Evolutionary conservation across 2,888 invertebrate genomes (phyloP), one percentile per base, ranked within the genome.

Genomic region (Priocnemis perturbator): DNA sequence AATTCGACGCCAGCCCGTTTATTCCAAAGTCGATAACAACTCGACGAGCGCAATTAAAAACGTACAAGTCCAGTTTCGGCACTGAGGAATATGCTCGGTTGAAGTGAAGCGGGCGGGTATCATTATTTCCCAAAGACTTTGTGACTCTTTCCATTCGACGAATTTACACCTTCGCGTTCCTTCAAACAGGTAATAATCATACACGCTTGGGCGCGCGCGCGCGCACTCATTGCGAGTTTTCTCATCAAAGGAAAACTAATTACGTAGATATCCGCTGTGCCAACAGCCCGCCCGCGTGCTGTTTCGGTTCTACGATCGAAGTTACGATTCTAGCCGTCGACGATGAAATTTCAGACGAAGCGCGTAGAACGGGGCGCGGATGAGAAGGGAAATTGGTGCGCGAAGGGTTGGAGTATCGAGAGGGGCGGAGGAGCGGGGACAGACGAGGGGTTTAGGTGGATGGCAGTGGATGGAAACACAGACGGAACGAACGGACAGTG

Each of bases 191-290:
- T 37, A 37, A 37, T 37, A 37, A 37, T 37, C 37, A 11, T 11
- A 11, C 37, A 37, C 11, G 11, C 11, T 37, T 26, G 26, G 3
- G 26, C 26, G 26, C 26, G 26, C 37, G 14, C 14, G 11, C 11
- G 7, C 37, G 11, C 37, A 37, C 14, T 3, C 37, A 19, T 14
- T 64, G 67, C 67, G 71, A 76, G 67, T 76, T 79, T 72, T 69
- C 74, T 67, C 72, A 59, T 78, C 79, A 79, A 78, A 79, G 77
- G 72, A 64, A 64, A 76, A 76, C 70, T 79, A 79, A 79, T 79
- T 79, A 79, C 72, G 69, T 48, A 58, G 69, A 72, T 78, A 79
- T 70, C 67, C 53, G 72, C 67, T 70, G 60, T 26, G 37, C 45
- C 52, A 60, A 50, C 50, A 50, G 14, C 17, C 20, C 2, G 53